Base-by-base conservation (phyloP, 1,140 invertebrate genomes). In the Apolygus lucorum region DNA sequence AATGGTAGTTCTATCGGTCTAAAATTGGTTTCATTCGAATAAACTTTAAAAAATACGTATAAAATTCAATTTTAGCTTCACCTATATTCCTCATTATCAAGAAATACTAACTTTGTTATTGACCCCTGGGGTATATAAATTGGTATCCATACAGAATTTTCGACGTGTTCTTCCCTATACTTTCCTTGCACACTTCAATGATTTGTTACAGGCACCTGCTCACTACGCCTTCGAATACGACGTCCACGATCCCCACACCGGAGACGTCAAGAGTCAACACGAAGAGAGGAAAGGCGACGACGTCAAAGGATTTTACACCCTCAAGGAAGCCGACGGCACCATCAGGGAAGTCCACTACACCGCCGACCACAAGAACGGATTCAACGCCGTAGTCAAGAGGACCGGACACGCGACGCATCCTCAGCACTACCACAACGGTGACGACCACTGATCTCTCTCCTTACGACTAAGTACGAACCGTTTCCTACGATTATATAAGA, bases 221-320 rank as follows among this genome's bases (percentile, higher is more conserved):
- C 64, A 70, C 11, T 82, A 81, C 74, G 76, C 79, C 25, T 82
- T 80, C 67, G 72, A 79, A 2, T 82, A 82, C 70, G 80, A 79
- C 28, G 78, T 81, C 0, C 78, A 81, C 68, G 79, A 82, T 72
- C 78, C 80, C 70, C 80, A 82, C 70, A 86, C 84, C 52, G 85
- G 84, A 13, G 84, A 86, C 71, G 78, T 83, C 0, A 86, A 87
- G 75, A 80, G 81, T 14, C 84, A 85, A 49, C 83, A 83, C 76
- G 85, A 87, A 76, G 78, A 17, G n/a, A 49, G 71, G 4, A 52
- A 68, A 17, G 70, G 66, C 1, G 63, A 62, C 22, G 28, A 52
- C 22, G 49, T 34, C 28, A 52, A 27, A 25, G 66, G 83, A 0
- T 81, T 79, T 2, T 86, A 85, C 76, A 83, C 70, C 27, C 75